Evolutionary conservation across 2,888 invertebrate species (phyloP), one percentile per base, ranked within the genome.

Genomic region (Perizoma flavofasciatum): DNA sequence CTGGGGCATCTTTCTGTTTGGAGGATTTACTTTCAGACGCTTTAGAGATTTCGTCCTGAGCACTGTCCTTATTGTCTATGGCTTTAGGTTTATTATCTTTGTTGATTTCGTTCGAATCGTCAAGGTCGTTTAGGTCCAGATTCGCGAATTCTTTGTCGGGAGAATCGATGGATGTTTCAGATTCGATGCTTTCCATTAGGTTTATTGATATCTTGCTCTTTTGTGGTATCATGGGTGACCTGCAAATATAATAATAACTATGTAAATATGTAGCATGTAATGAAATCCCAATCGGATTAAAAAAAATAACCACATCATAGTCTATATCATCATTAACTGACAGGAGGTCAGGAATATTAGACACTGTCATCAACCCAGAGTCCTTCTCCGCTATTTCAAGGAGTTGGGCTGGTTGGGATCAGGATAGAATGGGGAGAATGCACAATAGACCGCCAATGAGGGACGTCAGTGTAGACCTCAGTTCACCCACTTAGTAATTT

Each of bases 161-260:
- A 0, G 92, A 92, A 69, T 92, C 92, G 50, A 91, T 87, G 0
- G 92, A 92, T 0, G 92, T 89, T 77, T 92, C 92, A 0, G 92
- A 92, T 77, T 92, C 92, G 49, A 92, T 92, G 57, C 92, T 92
- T 63, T 92, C 92, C 92, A 92, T 92, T 7, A 92, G 77, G 55
- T 92, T 92, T 39, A 92, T 92, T 7, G 92, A 92, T 66, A 92
- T 89, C 82, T 92, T 92, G 67, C 81, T 92, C 67, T 89, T 90
- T 66, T 82, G 83, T 35, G 87, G 85, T 77, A 87, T 79, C 92
- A 93, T 82, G 79, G 93, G 86, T 77, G 94, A 85, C 82, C 94
- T 78, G 88, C 73, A 71, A 73, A 44, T 11, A 5, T 5, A 41
- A 9, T n/a, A 9, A 5, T 1, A n/a, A 41, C n/a, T n/a, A 37